Conservation (phyloP, 1,140 invertebrate genomes). For the Drosophila kohkoa region DNA sequence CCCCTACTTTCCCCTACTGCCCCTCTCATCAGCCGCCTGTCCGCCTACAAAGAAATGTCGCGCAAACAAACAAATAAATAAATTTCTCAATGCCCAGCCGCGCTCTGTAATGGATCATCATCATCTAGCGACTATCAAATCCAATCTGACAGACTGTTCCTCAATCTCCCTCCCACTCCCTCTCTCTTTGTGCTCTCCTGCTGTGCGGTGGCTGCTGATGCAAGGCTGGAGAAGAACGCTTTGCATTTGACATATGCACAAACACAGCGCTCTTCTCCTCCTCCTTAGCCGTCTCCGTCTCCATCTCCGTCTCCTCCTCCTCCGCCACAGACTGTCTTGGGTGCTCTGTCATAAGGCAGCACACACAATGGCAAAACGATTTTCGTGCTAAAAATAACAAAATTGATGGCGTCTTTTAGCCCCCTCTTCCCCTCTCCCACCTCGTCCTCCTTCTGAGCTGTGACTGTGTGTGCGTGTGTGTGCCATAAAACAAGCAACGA, state of each 20-base stretch:
- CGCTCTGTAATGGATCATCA: constrained; percentile 28
- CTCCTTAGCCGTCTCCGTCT: not conserved
- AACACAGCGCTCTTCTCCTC: not conserved
- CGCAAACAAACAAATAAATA: constrained; percentile 67
- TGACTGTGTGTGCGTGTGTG: constrained; percentile 53
- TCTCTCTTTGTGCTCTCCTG: not conserved
- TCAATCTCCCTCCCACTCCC: not conserved
- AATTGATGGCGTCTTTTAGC: constrained; percentile 73
- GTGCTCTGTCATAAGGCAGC: constrained; percentile 44
- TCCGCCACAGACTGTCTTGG: not conserved
- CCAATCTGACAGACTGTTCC: not conserved
- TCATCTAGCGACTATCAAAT: not conserved
- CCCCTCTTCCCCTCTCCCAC: not conserved
- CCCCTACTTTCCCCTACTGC: too few relatives aligned
- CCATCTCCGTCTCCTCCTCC: not conserved
- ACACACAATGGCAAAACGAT: constrained; percentile 69
- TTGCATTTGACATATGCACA: constrained; percentile 30
- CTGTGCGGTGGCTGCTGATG: not conserved
- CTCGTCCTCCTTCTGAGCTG: not conserved
- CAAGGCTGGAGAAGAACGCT: not conserved
- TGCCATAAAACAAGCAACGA: constrained; percentile 37
- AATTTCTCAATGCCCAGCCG: constrained; percentile 38
- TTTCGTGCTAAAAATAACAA: constrained; percentile 80
- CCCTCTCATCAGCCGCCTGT: not conserved
- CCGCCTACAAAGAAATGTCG: constrained; percentile 20